These are phyloP conservation scores for Ceratosolen fusciceps DNA, from an alignment of 1,140 invertebrate genomes.

Conservation along the genomic window DNA sequence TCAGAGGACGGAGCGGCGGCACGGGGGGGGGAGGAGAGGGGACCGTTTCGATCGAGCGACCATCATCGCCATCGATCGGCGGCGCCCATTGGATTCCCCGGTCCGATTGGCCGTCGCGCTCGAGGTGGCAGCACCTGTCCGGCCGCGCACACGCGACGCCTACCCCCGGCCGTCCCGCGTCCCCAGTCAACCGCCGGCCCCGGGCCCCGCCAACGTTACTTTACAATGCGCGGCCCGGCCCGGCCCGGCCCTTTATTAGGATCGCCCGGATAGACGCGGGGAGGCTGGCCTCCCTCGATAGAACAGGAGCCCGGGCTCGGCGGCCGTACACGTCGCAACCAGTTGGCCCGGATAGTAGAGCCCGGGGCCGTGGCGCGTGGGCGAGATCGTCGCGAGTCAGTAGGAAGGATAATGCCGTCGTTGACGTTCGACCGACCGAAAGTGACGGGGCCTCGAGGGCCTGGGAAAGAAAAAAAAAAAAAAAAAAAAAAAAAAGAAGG, in stretches of 20 bases:
- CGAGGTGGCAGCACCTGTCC: conserved; percentile 68
- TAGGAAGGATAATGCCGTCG: too few relatives aligned
- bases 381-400: too few relatives aligned
- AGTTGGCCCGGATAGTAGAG: background rate
- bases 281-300: background rate
- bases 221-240: background rate
- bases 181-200: conserved; percentile 65
- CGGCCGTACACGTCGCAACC: too few relatives aligned
- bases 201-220: too few relatives aligned
- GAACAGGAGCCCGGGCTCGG: background rate
- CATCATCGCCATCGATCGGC: conserved; percentile 61
- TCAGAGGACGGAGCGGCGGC: background rate
- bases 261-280: too few relatives aligned
- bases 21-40: background rate
- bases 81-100: conserved; percentile 55
- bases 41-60: conserved; percentile 56
- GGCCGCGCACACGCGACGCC: conserved; percentile 51
- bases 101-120: conserved; percentile 60
- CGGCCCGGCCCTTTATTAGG: too few relatives aligned
- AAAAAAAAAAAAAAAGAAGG: too few relatives aligned
- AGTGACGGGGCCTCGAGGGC: conserved; percentile 64
- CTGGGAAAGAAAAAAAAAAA: too few relatives aligned
- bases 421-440: conserved; percentile 62
- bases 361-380: background rate
- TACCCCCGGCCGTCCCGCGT: conserved; percentile 71